Base-by-base conservation (phyloP, 35 echinoderm and acorn worm species). In the Apostichopus parvimensis region DNA sequence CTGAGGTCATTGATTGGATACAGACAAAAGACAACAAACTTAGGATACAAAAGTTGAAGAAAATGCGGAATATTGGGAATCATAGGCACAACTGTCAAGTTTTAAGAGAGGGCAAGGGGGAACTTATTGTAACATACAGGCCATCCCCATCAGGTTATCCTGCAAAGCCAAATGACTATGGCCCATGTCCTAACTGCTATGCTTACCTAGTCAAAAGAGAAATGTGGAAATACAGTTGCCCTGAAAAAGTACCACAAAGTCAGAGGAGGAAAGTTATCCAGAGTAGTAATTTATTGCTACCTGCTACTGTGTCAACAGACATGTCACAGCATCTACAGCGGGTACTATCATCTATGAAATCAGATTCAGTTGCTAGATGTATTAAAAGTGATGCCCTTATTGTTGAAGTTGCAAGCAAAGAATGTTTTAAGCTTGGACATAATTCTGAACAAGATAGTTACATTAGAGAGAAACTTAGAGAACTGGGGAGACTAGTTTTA, bases 381-480 rank as follows among this genome's bases (percentile, higher is more conserved):
- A 90, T 77, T 23, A 91, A 92, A 83, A 92, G 91, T 61, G 91
- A 95, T 78, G n/a, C 54, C 54, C 91, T 95, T 14, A 95, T 95
- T 25, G 14, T 92, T 56, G 83, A 92, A 58, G 77, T 57, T 17
- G 86, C 90, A 54, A 9, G 8, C 4, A 57, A 59, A 82, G 79
- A 95, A 75, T 70, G 92, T 52, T 73, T 78, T 53, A 89, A 81
- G 20, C 91, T 86, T 82, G 86, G 94, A 10, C 91, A 95, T 56
- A 88, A 93, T 79, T 25, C 53, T 56, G 89, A 88, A 12, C 90
- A 86, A 65, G 90, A 94, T 64, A 54, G 45, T 20, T 80, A 87
- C 77, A 81, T 77, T 22, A 94, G 82, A 23, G 82, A 4, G 53
- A 92, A 80, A 86, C 56, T 92, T 76, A 78, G 79, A 82, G 91